These are phyloP conservation scores for Augiades crinisus DNA, from an alignment of 2,888 invertebrate species.

Conservation along the genomic window DNA sequence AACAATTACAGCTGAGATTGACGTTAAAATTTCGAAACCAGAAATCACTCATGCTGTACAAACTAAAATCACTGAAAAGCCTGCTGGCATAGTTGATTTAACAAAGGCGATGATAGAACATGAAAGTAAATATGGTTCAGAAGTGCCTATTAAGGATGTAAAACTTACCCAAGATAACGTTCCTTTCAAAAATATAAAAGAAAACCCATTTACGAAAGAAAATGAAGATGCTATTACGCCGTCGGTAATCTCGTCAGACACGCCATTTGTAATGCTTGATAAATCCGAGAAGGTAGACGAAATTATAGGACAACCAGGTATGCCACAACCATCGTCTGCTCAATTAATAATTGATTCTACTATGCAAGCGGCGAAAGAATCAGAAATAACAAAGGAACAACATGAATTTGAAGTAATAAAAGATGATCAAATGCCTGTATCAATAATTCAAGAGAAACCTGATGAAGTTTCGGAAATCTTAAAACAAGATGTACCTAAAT, in stretches of 20 bases:
- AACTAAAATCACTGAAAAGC: neutral
- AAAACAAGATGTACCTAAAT: neutral
- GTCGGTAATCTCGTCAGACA: neutral
- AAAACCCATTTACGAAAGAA: neutral
- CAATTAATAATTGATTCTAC: no score
- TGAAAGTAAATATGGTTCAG: conserved; percentile 11
- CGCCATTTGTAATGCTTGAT: neutral
- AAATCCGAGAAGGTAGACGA: neutral
- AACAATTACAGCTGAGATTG: conserved; percentile 51
- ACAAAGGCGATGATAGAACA: conserved; percentile 21
- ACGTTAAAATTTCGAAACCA: conserved; percentile 42
- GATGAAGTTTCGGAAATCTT: neutral
- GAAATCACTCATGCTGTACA: neutral
- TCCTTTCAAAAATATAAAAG: neutral
- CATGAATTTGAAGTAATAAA: neutral
- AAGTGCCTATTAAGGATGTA: conserved; percentile 8
- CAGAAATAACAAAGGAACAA: neutral
- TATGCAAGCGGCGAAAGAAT: no score
- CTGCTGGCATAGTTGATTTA: conserved; percentile 30
- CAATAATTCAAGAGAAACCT: neutral
- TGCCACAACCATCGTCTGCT: no score
- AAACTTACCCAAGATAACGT: neutral
- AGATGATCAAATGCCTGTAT: neutral
- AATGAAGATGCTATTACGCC: neutral
- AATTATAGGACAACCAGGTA: no score